Conservation (phyloP, 2,113 vertebrate genomes). For the Erpornis zantholeuca region DNA sequence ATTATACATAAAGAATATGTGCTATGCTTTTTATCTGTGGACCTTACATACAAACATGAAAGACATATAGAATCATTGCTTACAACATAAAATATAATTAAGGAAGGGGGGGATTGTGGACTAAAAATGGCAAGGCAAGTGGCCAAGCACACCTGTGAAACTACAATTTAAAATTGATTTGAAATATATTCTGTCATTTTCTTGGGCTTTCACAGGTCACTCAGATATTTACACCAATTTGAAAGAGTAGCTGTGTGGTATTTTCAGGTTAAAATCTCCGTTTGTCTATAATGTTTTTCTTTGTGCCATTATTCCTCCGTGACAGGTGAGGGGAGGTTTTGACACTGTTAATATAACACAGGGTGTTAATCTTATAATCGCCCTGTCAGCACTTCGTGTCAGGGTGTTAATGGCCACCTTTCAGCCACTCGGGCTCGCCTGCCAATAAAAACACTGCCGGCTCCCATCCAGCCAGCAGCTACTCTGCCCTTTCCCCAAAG, state of each 20-base stretch:
- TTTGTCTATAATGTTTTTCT: constrained; percentile 34
- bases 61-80: neutral
- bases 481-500: constrained; percentile 11
- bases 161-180: neutral
- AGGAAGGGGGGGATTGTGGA: fast-evolving
- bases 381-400: constrained; percentile 75
- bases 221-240: neutral
- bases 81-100: neutral
- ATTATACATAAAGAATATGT: neutral
- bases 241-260: neutral
- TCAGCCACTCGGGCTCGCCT: constrained; percentile 70
- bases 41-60: neutral
- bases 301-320: constrained; percentile 62
- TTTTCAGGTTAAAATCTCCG: constrained; percentile 19
- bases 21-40: neutral
- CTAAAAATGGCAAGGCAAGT: neutral
- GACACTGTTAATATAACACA: constrained; percentile 68
- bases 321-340: constrained; percentile 73
- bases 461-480: constrained; percentile 62
- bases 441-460: constrained; percentile 74
- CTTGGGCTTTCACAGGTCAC: neutral
- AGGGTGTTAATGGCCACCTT: constrained; percentile 79
- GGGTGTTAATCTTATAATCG: constrained; percentile 81
- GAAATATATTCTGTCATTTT: neutral
- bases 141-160: neutral